Percentiles rank a stretch among this genome's conserved stretches.
Conservation (phyloP, 2,113 vertebrate genomes). For the Bombycilla garrulus region DNA sequence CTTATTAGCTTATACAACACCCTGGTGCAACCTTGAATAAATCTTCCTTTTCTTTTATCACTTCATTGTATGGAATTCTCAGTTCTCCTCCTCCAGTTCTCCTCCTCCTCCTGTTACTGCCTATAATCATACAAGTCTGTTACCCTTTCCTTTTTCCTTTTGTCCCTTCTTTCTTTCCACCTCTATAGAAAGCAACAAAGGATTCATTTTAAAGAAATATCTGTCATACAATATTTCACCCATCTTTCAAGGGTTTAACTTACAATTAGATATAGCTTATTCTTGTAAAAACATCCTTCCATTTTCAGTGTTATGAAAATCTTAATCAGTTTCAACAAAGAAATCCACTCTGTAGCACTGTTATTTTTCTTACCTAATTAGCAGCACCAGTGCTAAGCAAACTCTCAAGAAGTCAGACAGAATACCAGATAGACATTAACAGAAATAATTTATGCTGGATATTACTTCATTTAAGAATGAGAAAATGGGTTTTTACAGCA, state of each 20-base stretch:
- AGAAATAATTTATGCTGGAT: not conserved
- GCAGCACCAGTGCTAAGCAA: not conserved
- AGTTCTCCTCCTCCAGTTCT: not conserved
- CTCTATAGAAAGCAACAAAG: not conserved
- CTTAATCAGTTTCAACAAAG: not conserved
- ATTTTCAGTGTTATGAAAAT: not conserved
- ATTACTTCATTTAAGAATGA: not conserved
- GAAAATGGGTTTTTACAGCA: not conserved
- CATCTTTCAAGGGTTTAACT: not conserved
- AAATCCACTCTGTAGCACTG: not conserved
- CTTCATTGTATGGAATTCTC: not conserved
- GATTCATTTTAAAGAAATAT: not conserved
- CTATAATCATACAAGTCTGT: not conserved
- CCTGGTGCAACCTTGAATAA: slow-evolving; percentile 3
- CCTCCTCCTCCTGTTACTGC: not conserved
- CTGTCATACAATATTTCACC: not conserved
- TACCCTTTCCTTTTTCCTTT: not conserved
- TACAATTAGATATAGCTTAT: not conserved
- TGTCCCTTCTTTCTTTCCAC: not conserved
- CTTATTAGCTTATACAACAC: slow-evolving; percentile 6
- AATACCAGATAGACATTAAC: not conserved
- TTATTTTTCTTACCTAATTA: not conserved
- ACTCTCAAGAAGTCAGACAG: not conserved
- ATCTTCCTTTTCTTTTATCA: not conserved
- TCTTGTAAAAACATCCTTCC: not conserved